Percentiles rank a stretch among this genome's conserved stretches.
Conservation (phyloP, 2,113 vertebrate genomes). For the Callospermophilus lateralis region DNA sequence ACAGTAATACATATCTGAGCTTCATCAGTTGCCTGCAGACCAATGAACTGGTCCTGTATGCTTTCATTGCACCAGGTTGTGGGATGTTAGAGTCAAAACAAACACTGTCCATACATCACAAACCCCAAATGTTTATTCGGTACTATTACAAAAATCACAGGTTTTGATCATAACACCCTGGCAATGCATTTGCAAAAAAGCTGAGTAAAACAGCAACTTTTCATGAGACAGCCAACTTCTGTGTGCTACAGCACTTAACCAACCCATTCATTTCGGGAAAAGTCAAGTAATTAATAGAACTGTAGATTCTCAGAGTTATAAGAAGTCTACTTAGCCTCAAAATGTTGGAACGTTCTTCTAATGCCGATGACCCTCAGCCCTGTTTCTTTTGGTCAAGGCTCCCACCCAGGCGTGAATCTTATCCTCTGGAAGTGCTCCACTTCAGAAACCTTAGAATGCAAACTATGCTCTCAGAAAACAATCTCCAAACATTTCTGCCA, state of each 20-base stretch:
- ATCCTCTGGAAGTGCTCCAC: background rate
- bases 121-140: conserved; percentile 53
- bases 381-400: background rate
- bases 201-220: conserved; percentile 66
- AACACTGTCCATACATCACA: conserved; percentile 27
- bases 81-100: background rate
- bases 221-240: conserved; percentile 35
- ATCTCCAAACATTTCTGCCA: background rate
- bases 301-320: background rate
- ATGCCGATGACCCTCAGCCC: background rate
- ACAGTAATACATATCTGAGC: background rate
- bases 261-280: conserved; percentile 47
- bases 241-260: conserved; percentile 32
- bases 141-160: conserved; percentile 51
- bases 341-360: background rate
- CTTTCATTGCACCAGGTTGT: background rate
- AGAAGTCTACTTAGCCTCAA: background rate
- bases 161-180: conserved; percentile 11
- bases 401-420: background rate
- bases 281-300: conserved; percentile 7
- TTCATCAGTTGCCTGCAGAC: background rate
- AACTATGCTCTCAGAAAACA: background rate
- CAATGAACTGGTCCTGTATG: background rate
- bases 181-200: conserved; percentile 38
- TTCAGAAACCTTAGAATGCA: background rate